phyloP scores from a whole-genome alignment of 2,113 vertebrate genomes.

The Marmota monax region DNA sequence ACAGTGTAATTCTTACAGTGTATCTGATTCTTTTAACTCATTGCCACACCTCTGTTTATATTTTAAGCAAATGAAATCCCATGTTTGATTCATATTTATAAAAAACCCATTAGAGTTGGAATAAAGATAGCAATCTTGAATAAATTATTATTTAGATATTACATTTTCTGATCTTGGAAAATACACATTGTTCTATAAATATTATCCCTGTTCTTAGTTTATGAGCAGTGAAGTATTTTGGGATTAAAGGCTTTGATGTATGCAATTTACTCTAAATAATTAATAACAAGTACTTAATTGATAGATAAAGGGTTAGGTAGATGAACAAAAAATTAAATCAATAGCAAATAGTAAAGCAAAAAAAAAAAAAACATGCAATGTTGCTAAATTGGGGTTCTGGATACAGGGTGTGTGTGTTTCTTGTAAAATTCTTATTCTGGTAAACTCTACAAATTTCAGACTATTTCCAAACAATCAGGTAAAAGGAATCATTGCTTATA shows the following conservation, averaged over 20 bases:
- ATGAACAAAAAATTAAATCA: neutral
- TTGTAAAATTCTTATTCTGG: neutral
- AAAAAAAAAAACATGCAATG: neutral
- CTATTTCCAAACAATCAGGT: neutral
- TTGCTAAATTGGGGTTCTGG: neutral
- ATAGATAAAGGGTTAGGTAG: neutral
- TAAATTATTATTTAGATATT: neutral
- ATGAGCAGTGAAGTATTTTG: too few relatives aligned
- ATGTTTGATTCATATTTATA: neutral
- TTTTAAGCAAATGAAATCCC: neutral
- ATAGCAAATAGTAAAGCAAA: neutral
- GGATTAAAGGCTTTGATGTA: neutral
- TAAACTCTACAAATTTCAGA: neutral
- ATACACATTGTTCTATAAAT: neutral
- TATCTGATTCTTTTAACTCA: neutral
- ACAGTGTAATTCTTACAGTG: neutral
- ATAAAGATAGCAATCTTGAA: neutral
- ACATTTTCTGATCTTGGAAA: neutral
- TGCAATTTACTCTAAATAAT: neutral
- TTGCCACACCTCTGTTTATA: neutral
- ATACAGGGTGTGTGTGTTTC: neutral
- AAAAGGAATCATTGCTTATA: neutral
- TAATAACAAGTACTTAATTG: neutral
- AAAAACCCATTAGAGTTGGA: neutral
- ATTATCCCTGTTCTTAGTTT: too few relatives aligned